Conservation (phyloP, 2,888 invertebrate species). For the Herminia tarsipennalis region DNA sequence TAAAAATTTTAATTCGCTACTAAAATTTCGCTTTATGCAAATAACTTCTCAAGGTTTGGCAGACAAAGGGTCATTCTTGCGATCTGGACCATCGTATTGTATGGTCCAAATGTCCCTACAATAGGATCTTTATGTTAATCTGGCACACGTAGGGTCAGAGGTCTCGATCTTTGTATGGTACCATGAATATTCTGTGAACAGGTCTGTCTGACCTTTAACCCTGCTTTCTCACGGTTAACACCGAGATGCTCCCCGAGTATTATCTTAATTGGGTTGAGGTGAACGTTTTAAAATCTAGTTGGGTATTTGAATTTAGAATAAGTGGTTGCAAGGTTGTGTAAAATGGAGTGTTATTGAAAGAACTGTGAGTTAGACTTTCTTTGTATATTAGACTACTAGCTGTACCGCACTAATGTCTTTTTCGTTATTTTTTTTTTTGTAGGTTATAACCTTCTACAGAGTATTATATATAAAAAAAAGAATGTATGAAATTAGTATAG, state of each 20-base stretch:
- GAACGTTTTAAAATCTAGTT: conserved; percentile 39
- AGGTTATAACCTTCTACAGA: too few relatives aligned
- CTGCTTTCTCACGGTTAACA: conserved; percentile 72
- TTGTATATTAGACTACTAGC: too few relatives aligned
- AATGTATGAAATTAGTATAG: too few relatives aligned
- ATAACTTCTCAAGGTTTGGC: conserved; percentile 49
- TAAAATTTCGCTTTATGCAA: conserved; percentile 70
- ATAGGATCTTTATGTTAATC: conserved; percentile 51
- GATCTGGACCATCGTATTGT: conserved; percentile 34
- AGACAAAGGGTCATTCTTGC: conserved; percentile 33
- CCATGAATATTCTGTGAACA: conserved; percentile 48
- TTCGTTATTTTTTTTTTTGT: too few relatives aligned
- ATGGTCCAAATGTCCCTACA: conserved; percentile 26
- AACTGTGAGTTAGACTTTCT: too few relatives aligned
- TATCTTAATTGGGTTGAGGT: conserved; percentile 42
- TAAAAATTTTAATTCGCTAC: conserved; percentile 46
- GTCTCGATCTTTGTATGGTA: conserved; percentile 73
- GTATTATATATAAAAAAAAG: too few relatives aligned
- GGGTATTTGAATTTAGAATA: neutral
- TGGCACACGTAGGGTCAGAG: conserved; percentile 75
- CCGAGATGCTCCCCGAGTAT: conserved; percentile 35
- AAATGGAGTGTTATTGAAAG: too few relatives aligned
- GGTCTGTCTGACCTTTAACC: conserved; percentile 71
- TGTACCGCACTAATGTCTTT: too few relatives aligned
- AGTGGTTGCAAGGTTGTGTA: too few relatives aligned